Conservation (phyloP, 2,113 vertebrate genomes). For the Ptilorrhoa leucosticta region DNA sequence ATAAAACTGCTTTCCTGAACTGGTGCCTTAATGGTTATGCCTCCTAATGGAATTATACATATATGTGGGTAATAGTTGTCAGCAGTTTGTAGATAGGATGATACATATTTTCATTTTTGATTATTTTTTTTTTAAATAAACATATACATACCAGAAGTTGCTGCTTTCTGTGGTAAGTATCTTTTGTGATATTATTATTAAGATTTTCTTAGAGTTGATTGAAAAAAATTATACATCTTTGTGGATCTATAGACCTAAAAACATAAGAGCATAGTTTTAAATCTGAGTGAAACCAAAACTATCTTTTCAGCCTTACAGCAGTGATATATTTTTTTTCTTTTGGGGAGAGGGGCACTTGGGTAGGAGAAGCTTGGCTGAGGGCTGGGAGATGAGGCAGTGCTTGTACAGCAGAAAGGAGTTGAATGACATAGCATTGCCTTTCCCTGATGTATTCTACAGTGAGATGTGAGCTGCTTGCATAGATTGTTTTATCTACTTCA, state of each 20-base stretch:
- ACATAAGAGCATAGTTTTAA: neutral
- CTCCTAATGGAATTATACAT: neutral
- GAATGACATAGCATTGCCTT: neutral
- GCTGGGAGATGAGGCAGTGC: neutral
- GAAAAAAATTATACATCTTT: neutral
- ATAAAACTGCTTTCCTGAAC: conserved; percentile 32
- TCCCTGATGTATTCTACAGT: neutral
- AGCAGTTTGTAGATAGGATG: neutral
- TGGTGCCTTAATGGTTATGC: conserved; percentile 23
- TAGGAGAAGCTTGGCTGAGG: neutral
- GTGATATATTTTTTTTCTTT: neutral
- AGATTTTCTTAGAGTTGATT: neutral
- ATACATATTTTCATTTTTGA: neutral
- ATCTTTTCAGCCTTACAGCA: neutral
- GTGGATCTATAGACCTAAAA: neutral
- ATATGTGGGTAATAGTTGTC: neutral
- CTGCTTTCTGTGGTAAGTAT: conserved; percentile 6
- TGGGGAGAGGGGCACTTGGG: accelerated
- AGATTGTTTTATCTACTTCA: neutral
- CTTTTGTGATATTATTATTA: neutral
- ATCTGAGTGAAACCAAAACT: neutral
- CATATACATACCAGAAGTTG: neutral
- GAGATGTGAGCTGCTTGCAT: neutral
- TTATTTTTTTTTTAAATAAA: neutral
- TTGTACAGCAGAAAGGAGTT: neutral